Evolutionary conservation across 2,113 vertebrate species (phyloP).

Genomic region (Neomonachus schauinslandi): DNA sequence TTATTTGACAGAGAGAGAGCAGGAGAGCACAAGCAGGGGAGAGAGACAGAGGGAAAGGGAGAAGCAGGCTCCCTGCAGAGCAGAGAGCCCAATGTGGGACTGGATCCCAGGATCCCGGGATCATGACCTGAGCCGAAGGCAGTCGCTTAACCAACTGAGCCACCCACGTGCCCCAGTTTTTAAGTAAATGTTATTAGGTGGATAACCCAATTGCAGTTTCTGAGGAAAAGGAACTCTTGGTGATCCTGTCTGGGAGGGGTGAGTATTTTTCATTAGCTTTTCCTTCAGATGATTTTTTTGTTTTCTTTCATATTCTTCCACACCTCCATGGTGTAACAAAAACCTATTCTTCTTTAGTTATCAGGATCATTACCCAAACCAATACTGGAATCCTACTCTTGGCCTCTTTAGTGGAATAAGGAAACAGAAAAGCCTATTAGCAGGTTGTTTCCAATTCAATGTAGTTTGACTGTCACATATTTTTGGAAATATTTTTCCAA

Average conservation of each 20-base stretch:
- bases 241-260: neutral
- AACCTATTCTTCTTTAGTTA: neutral
- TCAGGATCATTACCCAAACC: neutral
- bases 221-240: neutral
- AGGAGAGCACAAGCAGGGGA: no score
- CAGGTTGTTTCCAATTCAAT: neutral
- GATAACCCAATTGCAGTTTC: neutral
- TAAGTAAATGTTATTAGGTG: neutral
- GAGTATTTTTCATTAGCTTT: neutral
- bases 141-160: no score
- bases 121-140: no score
- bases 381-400: neutral
- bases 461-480: neutral
- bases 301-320: neutral
- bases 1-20: no score
- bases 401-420: neutral
- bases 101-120: no score
- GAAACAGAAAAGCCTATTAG: neutral
- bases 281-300: neutral
- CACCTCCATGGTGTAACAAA: fast-evolving
- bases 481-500: neutral
- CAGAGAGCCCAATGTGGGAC: no score
- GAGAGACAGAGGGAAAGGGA: no score
- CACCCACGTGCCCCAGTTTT: neutral
- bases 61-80: no score